Percentiles rank a stretch among this genome's conserved stretches.
phyloP scores from a whole-genome alignment of 2,113 vertebrate genomes.

The Xiphophorus couchianus region DNA sequence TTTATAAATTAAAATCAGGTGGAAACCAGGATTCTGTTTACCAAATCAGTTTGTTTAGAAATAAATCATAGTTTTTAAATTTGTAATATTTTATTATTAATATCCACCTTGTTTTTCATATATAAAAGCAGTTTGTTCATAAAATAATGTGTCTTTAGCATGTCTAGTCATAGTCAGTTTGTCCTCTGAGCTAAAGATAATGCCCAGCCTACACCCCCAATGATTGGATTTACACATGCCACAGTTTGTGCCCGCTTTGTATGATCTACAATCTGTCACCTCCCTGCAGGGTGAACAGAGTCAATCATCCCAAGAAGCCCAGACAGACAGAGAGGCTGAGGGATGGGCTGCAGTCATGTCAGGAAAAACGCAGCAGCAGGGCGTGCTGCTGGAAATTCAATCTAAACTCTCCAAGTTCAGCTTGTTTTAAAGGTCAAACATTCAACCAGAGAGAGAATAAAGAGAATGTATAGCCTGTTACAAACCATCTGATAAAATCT shows the following conservation, averaged over 20 bases:
- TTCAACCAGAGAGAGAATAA: not conserved
- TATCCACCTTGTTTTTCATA: no score
- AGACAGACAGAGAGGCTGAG: not conserved
- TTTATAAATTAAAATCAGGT: no score
- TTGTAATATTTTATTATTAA: no score
- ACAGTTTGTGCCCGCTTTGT: slow-evolving; percentile 40
- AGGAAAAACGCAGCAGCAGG: not conserved
- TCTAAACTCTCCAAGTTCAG: not conserved
- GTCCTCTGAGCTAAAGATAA: slow-evolving; percentile 8
- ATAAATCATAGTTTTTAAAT: no score
- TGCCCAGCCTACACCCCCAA: slow-evolving; percentile 15
- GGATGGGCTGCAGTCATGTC: not conserved
- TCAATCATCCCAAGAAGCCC: not conserved
- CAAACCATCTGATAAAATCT: not conserved
- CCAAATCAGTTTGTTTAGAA: no score
- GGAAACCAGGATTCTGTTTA: no score
- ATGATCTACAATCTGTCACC: slow-evolving; percentile 54
- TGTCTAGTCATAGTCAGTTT: not conserved
- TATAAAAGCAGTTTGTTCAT: no score
- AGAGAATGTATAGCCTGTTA: no score
- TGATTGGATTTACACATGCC: slow-evolving; percentile 53
- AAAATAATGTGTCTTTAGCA: not conserved
- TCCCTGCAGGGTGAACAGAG: slow-evolving; percentile 33
- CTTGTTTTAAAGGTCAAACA: not conserved
- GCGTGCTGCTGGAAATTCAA: not conserved